phyloP scores from a whole-genome alignment of 53 echinoderm and acorn worm species.

The Temnopleurus reevesii region DNA sequence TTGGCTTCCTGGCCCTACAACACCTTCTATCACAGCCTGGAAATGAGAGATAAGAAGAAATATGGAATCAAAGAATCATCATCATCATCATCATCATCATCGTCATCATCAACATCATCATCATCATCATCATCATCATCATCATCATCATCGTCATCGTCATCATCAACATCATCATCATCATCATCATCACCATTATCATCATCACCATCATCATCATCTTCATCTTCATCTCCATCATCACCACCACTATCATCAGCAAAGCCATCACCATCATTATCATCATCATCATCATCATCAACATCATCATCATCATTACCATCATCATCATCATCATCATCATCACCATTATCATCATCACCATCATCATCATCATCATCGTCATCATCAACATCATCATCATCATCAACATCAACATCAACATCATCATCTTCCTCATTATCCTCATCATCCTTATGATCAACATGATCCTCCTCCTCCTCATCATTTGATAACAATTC shows the following conservation, averaged over 20 bases:
- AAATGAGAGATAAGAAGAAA: not conserved
- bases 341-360: not conserved
- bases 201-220: not conserved
- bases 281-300: not conserved
- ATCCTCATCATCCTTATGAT: too few species aligned
- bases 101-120: not conserved
- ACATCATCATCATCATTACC: not conserved
- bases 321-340: not conserved
- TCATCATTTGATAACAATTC: too few species aligned
- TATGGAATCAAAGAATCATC: too few species aligned
- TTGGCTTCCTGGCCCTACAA: conserved; percentile 58
- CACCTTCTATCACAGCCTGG: conserved; percentile 66
- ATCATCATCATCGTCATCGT: not conserved
- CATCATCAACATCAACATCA: not conserved
- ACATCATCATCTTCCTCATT: not conserved
- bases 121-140: not conserved
- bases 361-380: not conserved
- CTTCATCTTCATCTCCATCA: not conserved
- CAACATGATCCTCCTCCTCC: too few species aligned
- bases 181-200: conserved; percentile 1
- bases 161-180: conserved; percentile 23
- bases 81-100: not conserved
- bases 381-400: not conserved
- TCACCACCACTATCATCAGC: not conserved
- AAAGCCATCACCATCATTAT: not conserved